Base-by-base conservation (phyloP, 1,140 invertebrate species). In the Drosophila melanica region DNA sequence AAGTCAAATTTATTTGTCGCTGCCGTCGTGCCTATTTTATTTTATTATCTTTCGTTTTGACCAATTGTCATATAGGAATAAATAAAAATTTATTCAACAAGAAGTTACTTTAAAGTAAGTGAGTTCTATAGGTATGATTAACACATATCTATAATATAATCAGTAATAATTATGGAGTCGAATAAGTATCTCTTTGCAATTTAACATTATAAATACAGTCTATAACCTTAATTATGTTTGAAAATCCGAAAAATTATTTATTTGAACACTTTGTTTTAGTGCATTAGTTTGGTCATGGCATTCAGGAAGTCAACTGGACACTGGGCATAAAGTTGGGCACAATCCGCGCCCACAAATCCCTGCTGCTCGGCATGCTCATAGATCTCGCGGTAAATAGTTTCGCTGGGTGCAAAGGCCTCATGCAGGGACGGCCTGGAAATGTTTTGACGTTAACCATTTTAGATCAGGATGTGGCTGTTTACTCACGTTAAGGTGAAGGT, bases 401-500 rank as follows among this genome's bases (percentile, higher is more conserved):
- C 91, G 12, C 55, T 35, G n/a, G 77, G 62, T 1, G n/a, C 70
- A 47, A 92, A 92, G 1, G 78, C 84, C 12, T 87, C 73, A 18
- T 92, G 91, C n/a, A 86, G 23, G 1, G 91, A 90, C 1, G 91
- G 91, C 5, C 91, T 92, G 47, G 7, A 69, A 77, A 16, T 1
- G 42, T 27, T 11, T 6, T 23, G 55, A 59, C 9, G 48, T 6
- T 23, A 16, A 7, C 27, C 1, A 27, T 4, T 7, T 27, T 7
- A 27, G 27, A 6, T 27, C 41, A 41, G 30, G 5, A 42, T 27
- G 35, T 23, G 10, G 37, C 5, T 12, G 47, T 41, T 6, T 20
- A 84, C 81, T 81, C 73, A 92, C 91, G 87, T 90, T 27, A 92
- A 63, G 0, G 90, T 66, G 37, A 92, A 92, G 53, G 81, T 89